Evolutionary conservation across 2,113 vertebrate species (phyloP).

Genomic region (Ahaetulla prasina): DNA sequence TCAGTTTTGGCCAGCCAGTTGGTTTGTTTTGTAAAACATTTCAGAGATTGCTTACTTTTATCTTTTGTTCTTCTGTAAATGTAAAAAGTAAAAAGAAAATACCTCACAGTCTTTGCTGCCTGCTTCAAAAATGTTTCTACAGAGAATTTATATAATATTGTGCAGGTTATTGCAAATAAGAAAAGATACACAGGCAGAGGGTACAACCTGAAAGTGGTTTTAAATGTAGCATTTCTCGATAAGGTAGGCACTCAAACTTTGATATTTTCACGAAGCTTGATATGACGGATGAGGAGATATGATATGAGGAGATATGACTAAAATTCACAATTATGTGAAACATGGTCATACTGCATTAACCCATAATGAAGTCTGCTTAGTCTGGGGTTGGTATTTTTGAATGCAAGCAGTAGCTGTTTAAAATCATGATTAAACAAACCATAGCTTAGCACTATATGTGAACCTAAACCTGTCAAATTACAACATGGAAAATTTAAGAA

Average conservation of each 20-base stretch:
- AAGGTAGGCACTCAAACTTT: background rate
- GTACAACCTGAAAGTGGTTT: background rate
- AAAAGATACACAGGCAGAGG: background rate
- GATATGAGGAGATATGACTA: background rate
- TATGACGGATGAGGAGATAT: background rate
- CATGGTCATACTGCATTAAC: background rate
- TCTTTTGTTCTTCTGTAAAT: slow-evolving; percentile 11
- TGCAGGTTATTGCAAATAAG: background rate
- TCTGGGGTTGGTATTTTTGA: background rate
- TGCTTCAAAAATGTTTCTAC: background rate
- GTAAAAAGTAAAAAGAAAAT: background rate
- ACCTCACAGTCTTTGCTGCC: background rate
- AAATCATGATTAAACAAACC: background rate
- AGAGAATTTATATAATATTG: background rate
- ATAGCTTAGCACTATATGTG: background rate
- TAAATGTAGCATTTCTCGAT: background rate
- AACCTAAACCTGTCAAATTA: background rate
- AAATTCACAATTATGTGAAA: background rate
- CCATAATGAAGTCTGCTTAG: background rate
- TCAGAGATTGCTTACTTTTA: slow-evolving; percentile 26
- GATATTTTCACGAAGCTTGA: background rate
- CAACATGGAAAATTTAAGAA: background rate
- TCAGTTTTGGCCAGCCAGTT: slow-evolving; percentile 8
- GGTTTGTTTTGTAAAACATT: slow-evolving; percentile 24
- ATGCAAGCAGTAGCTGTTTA: background rate